phyloP scores from a whole-genome alignment of 2,888 invertebrate genomes.

The Sussaba pulchella region DNA sequence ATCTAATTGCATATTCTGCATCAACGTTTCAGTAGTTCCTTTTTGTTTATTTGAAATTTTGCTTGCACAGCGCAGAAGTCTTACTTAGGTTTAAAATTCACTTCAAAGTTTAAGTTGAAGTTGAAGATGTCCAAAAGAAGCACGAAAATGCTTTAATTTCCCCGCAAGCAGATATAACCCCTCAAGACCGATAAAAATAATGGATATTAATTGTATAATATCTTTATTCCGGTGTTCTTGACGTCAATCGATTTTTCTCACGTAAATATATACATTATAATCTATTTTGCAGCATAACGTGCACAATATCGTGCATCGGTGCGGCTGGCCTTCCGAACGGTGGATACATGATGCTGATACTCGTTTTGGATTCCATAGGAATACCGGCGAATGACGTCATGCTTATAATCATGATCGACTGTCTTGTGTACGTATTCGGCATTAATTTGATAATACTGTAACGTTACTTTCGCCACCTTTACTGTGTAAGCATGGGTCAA shows the following conservation, averaged over 20 bases:
- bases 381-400: slow-evolving; percentile 96
- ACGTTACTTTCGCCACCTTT: too few species aligned
- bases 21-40: not conserved
- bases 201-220: not conserved
- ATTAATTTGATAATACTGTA: too few species aligned
- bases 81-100: too few species aligned
- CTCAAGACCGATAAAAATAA: too few species aligned
- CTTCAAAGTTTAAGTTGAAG: too few species aligned
- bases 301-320: slow-evolving; percentile 98
- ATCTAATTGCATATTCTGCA: not conserved
- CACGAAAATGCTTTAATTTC: too few species aligned
- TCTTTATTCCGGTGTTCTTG: not conserved
- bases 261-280: slow-evolving; percentile 9
- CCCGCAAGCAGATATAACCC: too few species aligned
- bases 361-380: slow-evolving; percentile 96
- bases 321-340: slow-evolving; percentile 99
- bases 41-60: not conserved
- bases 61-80: too few species aligned
- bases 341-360: slow-evolving; percentile 97
- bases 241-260: not conserved
- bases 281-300: slow-evolving; percentile 90
- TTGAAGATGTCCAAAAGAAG: too few species aligned
- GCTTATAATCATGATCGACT: slow-evolving; percentile 96
- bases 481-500: too few species aligned
- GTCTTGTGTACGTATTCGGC: slow-evolving; percentile 97